phyloP scores from a whole-genome alignment of 2,113 vertebrate genomes.

The Pomatorhinus ruficollis region DNA sequence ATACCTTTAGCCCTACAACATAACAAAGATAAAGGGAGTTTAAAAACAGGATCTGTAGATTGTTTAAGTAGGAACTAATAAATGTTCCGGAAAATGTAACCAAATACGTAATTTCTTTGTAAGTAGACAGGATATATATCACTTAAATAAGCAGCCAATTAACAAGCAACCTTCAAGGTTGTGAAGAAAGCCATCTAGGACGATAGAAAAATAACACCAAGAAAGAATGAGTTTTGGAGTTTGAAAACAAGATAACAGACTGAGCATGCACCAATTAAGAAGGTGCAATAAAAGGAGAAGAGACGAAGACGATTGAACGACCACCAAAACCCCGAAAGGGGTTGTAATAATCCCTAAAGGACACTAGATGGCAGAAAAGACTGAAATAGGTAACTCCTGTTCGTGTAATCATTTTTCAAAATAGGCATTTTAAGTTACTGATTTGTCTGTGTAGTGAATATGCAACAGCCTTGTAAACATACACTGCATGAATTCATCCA shows the following conservation, averaged over 20 bases:
- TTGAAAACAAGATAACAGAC: neutral
- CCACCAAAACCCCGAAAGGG: neutral
- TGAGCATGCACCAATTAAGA: neutral
- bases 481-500: neutral
- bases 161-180: neutral
- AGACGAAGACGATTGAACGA: fast-evolving
- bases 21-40: neutral
- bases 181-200: neutral
- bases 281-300: neutral
- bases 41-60: neutral
- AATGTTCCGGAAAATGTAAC: neutral
- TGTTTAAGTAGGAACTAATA: neutral
- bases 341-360: neutral
- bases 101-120: neutral
- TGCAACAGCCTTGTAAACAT: neutral
- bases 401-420: neutral
- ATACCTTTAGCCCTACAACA: neutral
- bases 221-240: neutral
- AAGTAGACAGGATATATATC: neutral
- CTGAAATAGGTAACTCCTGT: neutral
- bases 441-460: neutral
- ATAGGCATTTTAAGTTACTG: neutral
- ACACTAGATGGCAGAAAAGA: neutral
- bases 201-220: fast-evolving
- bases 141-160: neutral